A percentile compares a stretch with the other conserved stretches of the same genome.
Evolutionary conservation across 2,113 vertebrate genomes (phyloP).

Genomic region (Beaufortia kweichowensis): DNA sequence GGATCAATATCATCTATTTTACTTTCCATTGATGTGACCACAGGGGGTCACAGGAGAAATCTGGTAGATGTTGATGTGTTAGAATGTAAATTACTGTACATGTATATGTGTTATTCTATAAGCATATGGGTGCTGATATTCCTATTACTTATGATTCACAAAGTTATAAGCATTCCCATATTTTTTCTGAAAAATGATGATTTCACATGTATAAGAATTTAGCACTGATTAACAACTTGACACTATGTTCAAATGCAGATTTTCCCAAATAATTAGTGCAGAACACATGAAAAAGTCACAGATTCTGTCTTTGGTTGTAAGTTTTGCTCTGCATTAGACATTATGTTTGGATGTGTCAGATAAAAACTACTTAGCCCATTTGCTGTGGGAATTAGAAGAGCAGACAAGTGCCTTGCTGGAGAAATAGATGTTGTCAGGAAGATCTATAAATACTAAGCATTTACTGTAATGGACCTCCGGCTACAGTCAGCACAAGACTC

Average conservation of each 20-base stretch:
- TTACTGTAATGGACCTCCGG: constrained; percentile 61
- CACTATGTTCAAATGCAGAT: too few species aligned
- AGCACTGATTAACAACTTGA: too few species aligned
- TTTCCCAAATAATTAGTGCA: too few species aligned
- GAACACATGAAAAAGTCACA: too few species aligned
- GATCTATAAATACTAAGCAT: constrained; percentile 56
- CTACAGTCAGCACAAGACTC: constrained; percentile 19
- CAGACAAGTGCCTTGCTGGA: constrained; percentile 2
- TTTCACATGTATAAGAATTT: too few species aligned
- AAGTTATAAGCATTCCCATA: too few species aligned
- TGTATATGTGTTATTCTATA: background rate
- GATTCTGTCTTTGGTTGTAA: too few species aligned
- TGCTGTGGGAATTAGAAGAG: constrained; percentile 24
- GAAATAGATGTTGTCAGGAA: constrained; percentile 50
- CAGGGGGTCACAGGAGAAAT: constrained; percentile 10
- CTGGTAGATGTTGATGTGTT: background rate
- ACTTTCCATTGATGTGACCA: constrained; percentile 49
- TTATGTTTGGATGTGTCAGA: constrained; percentile 6
- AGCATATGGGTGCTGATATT: background rate
- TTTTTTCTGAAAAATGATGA: too few species aligned
- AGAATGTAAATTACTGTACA: background rate
- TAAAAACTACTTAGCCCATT: constrained; percentile 1
- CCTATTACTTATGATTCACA: too few species aligned
- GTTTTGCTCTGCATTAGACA: background rate
- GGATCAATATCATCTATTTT: constrained; percentile 54